phyloP scores from a whole-genome alignment of 2,797 vertebrate species.

The Rhabdomys pumilio region DNA sequence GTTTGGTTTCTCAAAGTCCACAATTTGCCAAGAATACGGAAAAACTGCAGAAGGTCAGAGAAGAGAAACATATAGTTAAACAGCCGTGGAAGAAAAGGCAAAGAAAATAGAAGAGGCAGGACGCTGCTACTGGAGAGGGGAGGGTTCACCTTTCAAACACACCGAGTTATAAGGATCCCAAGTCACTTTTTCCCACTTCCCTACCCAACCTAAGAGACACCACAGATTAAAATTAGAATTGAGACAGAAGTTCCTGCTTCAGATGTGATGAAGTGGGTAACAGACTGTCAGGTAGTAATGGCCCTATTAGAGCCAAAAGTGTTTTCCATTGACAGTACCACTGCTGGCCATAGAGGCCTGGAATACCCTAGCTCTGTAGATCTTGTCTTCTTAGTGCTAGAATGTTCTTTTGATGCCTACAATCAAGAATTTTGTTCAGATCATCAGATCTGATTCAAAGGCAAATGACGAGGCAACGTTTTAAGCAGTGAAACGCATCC shows the following conservation, averaged over 20 bases:
- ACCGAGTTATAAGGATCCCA: background rate
- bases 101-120: background rate
- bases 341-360: background rate
- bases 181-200: background rate
- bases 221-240: slow-evolving; percentile 57
- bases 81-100: slow-evolving; percentile 1
- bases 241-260: slow-evolving; percentile 34
- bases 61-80: background rate
- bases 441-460: slow-evolving; percentile 35
- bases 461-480: background rate
- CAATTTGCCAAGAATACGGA: slow-evolving; percentile 19
- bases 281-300: background rate
- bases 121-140: background rate
- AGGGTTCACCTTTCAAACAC: background rate
- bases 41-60: slow-evolving; percentile 35
- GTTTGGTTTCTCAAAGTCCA: slow-evolving; percentile 1
- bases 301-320: background rate
- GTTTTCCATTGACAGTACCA: background rate
- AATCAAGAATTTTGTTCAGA: slow-evolving; percentile 30
- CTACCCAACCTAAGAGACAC: background rate
- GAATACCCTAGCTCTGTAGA: slow-evolving; percentile 4
- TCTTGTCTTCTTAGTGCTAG: background rate
- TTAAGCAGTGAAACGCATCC: background rate
- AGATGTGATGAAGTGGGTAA: background rate
- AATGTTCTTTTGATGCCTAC: slow-evolving; percentile 8